Evolutionary conservation across 2,888 invertebrate species (phyloP), one percentile per base, ranked within the genome.

Genomic region (Orgyia antiqua): DNA sequence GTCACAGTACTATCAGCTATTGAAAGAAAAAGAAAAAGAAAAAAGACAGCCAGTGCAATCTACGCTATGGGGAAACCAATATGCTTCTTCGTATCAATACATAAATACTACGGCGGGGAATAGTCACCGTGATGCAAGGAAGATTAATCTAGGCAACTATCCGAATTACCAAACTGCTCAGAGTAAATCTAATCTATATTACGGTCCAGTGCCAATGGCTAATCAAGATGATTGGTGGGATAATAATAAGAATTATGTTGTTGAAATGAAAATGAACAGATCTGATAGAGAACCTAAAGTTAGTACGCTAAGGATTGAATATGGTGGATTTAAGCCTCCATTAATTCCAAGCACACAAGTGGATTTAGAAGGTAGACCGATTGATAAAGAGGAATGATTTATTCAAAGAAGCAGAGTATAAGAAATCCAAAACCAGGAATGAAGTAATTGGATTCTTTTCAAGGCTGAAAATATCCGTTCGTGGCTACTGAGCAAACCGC

Each of bases 271-370:
- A 29, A 59, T 86, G 13, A 73, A 88, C 31, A 80, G 88, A 24
- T 63, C 89, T 11, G 91, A 91, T 10, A 87, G 90, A 33, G 90
- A 89, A 42, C 74, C 79, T 0, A 79, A 71, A 38, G 41, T 75
- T 1, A 59, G 59, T 0, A 73, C 70, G 17, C 78, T 94, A 0
- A 90, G 92, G 52, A 88, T 95, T 57, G 95, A 95, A 46, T 95
- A 95, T 50, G 91, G 92, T 2, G 92, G 94, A 0, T 95, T 95
- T 49, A 93, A 92, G 54, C 94, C 95, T 0, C 95, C 94, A 0
- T 67, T 95, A 50, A 88, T 93, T 39, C 95, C 95, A 0, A 95
- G 95, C 0, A 87, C 92, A 3, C 93, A 94, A 65, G 91, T 94
- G 6, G 93, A 94, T 57, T 90, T 93, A 42, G 89, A 92, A 42